Percentiles rank a stretch among this genome's conserved stretches.
Conservation (phyloP, 2,797 vertebrate species). For the Acanthiza pusilla region DNA sequence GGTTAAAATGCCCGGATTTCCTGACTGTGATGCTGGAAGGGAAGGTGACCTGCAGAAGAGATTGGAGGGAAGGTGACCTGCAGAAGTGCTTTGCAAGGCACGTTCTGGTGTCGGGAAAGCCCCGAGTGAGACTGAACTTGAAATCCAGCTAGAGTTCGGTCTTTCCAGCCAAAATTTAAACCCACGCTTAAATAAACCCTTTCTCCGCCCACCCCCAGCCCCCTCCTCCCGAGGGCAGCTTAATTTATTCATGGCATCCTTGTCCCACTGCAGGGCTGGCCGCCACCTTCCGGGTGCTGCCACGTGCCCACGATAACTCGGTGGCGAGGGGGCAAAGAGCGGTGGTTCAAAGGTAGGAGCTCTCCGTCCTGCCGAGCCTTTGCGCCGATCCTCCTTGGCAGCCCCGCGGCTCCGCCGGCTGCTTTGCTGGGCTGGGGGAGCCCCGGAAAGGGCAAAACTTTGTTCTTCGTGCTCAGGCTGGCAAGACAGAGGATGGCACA, state of each 20-base stretch:
- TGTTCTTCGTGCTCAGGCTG: not conserved
- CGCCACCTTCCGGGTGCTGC: not conserved
- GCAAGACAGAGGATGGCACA: not conserved
- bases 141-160: not conserved
- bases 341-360: not conserved
- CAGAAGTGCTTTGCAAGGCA: not conserved
- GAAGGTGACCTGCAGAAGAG: not conserved
- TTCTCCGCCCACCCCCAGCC: not conserved
- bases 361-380: not conserved
- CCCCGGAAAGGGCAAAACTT: not conserved
- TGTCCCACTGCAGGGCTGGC: not conserved
- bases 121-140: not conserved
- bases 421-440: not conserved
- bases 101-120: not conserved
- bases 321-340: not conserved
- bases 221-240: not conserved
- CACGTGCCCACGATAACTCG: rapidly evolving
- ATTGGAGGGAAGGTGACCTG: not conserved
- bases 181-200: not conserved
- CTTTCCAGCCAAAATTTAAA: not conserved
- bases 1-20: not conserved
- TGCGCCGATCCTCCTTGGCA: not conserved
- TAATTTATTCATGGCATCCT: not conserved
- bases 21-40: not conserved
- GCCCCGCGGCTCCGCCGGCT: rapidly evolving